Evolutionary conservation across 2,797 vertebrate species (phyloP), one percentile per base, ranked within the genome.

Genomic region (Takifugu rubripes): DNA sequence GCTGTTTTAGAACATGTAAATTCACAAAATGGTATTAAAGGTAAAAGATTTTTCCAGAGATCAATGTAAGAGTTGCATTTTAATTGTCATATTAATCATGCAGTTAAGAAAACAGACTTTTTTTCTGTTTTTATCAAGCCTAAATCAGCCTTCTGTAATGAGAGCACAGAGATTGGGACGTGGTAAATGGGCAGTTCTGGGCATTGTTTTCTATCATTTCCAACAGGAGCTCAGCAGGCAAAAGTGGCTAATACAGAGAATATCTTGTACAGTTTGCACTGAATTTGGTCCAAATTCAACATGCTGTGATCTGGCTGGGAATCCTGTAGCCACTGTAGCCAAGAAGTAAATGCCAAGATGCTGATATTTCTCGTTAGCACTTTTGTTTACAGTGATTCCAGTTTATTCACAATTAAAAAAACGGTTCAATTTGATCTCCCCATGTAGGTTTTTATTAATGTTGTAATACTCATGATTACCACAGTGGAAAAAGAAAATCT

Each of bases 281-380:
- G 42, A 64, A 69, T 59, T 54, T 56, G 54, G 57, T 59, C 57
- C 56, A 64, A 59, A 42, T 57, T 61, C 50, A 55, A 16, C 74
- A 68, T 5, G 40, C 53, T 6, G 24, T 26, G 61, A 40, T 62
- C 70, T 62, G 71, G 57, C 74, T 71, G 54, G 24, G 45, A 48
- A 59, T 69, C 49, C 50, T 55, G 56, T 55, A 50, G 40, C 51
- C 61, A 52, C 36, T 48, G 55, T 50, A 56, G 56, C 57, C 62
- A 44, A 52, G 59, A 49, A 67, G 45, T 25, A 45, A 67, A 62
- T 62, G 64, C 68, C 76, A 77, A 65, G 56, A 40, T 64, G 56
- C 60, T 45, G 16, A n/a, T 46, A 10, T 46, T 46, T 46, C 49
- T 67, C 58, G 61, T 75, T 67, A 53, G 64, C 47, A 64, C 64